Evolutionary conservation across 2,113 vertebrate genomes (phyloP), one percentile per base, ranked within the genome.

Genomic region (Stercorarius parasiticus): DNA sequence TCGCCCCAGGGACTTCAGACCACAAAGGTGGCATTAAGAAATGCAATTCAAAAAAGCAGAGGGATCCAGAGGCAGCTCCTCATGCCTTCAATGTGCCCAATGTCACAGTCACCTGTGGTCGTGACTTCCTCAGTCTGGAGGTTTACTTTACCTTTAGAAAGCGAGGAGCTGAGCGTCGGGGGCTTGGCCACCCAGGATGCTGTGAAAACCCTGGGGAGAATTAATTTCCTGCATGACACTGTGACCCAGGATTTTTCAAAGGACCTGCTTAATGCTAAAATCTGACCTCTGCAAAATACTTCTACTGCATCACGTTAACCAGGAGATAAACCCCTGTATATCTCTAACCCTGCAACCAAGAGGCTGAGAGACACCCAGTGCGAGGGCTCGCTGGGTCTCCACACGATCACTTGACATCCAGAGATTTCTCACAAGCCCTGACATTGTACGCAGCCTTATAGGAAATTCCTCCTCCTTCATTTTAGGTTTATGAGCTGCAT

Each of bases 31-130:
- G 26, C 52, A 32, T 0, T 34, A 49, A 94, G 49, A 88, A 90
- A 70, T 0, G 1, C 0, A 0, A 29, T 15, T 43, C 3, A 3
- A 22, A 45, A 45, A 40, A 32, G 76, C 14, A 1, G 49, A 43
- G 4, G 42, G 47, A 29, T 26, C 43, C 15, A 1, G 26, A 67
- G 27, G 64, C 81, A 29, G 58, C 77, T 92, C 45, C 67, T 62
- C 56, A 8, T 0, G 0, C 15, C 4, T 0, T 9, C 76, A 53
- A 23, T 0, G 1, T 4, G 3, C 49, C n/a, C 70, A 6, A 14
- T 0, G 20, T 29, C 59, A 11, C 0, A 58, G 77, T 20, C 61
- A 78, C 53, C 36, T 4, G 0, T 7, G 2, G 30, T 5, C 7
- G 4, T 3, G 18, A 23, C 29, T 47, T 59, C 80, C 80, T 70